These are phyloP conservation scores for Cinara cedri DNA, from an alignment of 2,888 invertebrate species.

Conservation along the genomic window DNA sequence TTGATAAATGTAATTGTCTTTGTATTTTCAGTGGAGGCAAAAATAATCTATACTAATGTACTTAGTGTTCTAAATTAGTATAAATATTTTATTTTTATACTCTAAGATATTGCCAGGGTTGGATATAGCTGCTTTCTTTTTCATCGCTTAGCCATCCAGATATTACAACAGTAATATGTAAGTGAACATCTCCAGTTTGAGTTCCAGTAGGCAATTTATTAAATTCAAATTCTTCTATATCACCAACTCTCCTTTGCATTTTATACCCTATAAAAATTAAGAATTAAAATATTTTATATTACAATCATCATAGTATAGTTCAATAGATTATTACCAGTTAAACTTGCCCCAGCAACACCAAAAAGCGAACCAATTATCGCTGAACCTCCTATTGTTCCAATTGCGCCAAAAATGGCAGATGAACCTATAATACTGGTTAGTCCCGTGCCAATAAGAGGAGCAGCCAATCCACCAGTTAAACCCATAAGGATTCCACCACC, in stretches of 20 bases:
- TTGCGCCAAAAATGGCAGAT: conserved; percentile 64
- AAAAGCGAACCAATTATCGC: conserved; percentile 70
- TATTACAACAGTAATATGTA: conserved; percentile 70
- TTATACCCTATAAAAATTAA: conserved; percentile 66
- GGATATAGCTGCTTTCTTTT: conserved; percentile 56
- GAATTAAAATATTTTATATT: neutral
- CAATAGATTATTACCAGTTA: conserved; percentile 65
- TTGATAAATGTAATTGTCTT: too few species aligned
- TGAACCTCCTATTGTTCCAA: conserved; percentile 66
- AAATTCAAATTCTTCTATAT: conserved; percentile 72
- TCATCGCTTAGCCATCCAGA: conserved; percentile 72
- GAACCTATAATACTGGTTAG: conserved; percentile 65
- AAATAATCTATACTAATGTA: too few species aligned
- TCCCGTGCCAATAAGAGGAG: conserved; percentile 69
- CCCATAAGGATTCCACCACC: conserved; percentile 72
- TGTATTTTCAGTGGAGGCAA: too few species aligned
- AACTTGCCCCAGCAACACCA: conserved; percentile 73
- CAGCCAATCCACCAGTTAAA: conserved; percentile 72
- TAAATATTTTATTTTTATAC: conserved; percentile 29
- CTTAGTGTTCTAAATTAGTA: neutral
- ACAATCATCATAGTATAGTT: neutral
- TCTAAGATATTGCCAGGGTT: conserved; percentile 32
- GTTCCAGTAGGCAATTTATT: conserved; percentile 64
- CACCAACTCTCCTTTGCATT: conserved; percentile 73
- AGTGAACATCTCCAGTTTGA: conserved; percentile 61